Evolutionary conservation across 2,113 vertebrate genomes (phyloP), one percentile per base, ranked within the genome.

Genomic region (Dascyllus trimaculatus): DNA sequence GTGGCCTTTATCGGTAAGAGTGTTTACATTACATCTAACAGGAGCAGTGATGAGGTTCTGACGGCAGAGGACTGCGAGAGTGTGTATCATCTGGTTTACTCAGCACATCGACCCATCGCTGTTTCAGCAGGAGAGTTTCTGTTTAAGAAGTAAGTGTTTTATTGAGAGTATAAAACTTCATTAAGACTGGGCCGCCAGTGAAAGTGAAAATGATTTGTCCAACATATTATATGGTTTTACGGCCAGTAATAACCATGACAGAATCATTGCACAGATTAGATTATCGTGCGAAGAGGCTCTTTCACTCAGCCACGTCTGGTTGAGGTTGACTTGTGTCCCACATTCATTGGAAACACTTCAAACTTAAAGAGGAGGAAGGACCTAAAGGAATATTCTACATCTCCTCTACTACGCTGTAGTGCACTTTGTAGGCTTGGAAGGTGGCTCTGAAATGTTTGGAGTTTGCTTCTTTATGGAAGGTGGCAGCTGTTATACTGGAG

Each of bases 31-130:
- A 62, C 1, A 9, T 78, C 3, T 38, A 17, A 65, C 64, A 99
- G 97, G 95, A 97, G 97, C 91, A 98, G 96, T 72, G 98, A 99
- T 92, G 97, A 99, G 93, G 95, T 98, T 85, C 95, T 99, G 89
- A 98, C 96, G 80, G 96, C 98, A 69, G 97, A 99, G 94, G 98
- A 99, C 92, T 99, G 98, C 94, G 98, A 99, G 94, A 99, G 97
- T 69, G 96, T 99, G 11, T 99, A 99, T 93, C 98, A 99, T 87
- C 93, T 99, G 90, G 98, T 99, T 89, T 99, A 99, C 92, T 99
- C 98, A 1, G 97, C 98, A 89, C 97, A 99, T 88, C 95, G 98
- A 51, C 98, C 98, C 59, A 96, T 99, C 51, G 98, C 97, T 61
- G 93, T 99, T 80, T 96, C 98, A 9, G 96, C 98, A 38, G 98